Percentiles rank a stretch among this genome's conserved stretches.
Conservation (phyloP, 2,888 invertebrate genomes). For the Euclidia mi region DNA sequence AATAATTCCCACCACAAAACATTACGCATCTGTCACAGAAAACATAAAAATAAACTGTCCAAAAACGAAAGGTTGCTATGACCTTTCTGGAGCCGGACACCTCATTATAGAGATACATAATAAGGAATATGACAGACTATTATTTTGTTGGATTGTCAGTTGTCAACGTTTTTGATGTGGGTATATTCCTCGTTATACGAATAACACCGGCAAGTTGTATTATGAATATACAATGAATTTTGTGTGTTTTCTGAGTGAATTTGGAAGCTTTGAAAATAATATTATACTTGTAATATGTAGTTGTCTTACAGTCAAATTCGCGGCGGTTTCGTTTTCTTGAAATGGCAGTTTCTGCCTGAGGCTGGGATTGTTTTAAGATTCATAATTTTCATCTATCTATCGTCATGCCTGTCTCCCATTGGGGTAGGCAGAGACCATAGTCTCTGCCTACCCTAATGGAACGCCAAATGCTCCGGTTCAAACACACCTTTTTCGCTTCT, state of each 20-base stretch:
- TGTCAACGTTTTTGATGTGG: constrained; percentile 71
- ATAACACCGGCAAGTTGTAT: constrained; percentile 28
- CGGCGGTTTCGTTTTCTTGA: not conserved
- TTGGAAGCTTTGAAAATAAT: constrained; percentile 19
- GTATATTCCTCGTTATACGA: constrained; percentile 51
- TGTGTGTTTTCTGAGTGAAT: constrained; percentile 37
- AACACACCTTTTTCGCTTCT: too few relatives aligned
- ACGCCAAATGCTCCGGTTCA: too few relatives aligned
- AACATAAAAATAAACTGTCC: not conserved
- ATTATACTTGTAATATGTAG: too few relatives aligned
- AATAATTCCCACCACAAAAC: too few relatives aligned
- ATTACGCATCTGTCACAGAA: not conserved
- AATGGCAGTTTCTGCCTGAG: not conserved
- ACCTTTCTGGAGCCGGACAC: constrained; percentile 41
- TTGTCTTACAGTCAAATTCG: too few relatives aligned
- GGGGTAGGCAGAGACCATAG: too few relatives aligned
- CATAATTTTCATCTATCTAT: too few relatives aligned
- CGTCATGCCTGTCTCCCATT: too few relatives aligned
- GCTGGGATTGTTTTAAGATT: not conserved
- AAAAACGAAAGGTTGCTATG: constrained; percentile 33
- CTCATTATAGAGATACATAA: constrained; percentile 43
- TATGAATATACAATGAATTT: constrained; percentile 50
- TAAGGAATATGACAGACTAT: constrained; percentile 49
- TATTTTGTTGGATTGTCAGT: constrained; percentile 64
- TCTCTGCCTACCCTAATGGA: too few relatives aligned